phyloP scores from a whole-genome alignment of 2,888 invertebrate genomes.

The Drosophila macrothrix region DNA sequence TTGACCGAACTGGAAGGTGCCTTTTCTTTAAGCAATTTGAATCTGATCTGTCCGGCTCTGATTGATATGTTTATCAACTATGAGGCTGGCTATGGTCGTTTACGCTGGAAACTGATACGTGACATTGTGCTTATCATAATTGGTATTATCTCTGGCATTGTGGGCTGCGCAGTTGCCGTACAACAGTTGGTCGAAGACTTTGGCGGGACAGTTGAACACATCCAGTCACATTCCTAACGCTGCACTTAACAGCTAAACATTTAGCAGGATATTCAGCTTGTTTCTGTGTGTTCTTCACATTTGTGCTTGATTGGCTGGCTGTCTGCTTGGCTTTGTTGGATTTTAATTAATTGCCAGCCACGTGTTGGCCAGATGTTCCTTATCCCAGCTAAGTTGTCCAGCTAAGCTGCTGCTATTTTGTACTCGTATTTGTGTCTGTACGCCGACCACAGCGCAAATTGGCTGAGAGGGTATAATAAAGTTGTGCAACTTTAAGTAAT shows the following conservation, averaged over 20 bases:
- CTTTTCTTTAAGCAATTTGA: slow-evolving; percentile 62
- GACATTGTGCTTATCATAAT: slow-evolving; percentile 56
- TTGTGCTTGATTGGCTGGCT: slow-evolving; percentile 22
- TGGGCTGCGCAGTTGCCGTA: slow-evolving; percentile 61
- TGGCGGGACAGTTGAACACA: slow-evolving; percentile 30
- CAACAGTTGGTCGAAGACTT: slow-evolving; percentile 56
- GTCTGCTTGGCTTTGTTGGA: slow-evolving; percentile 56
- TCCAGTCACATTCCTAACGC: slow-evolving; percentile 3
- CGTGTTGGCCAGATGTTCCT: slow-evolving; percentile 49
- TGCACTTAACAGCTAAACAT: slow-evolving; percentile 25
- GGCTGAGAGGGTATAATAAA: background rate
- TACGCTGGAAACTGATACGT: slow-evolving; percentile 60
- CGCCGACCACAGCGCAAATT: background rate
- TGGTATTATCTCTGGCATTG: slow-evolving; percentile 56
- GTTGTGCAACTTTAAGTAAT: background rate
- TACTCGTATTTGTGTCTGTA: slow-evolving; percentile 14
- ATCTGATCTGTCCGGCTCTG: slow-evolving; percentile 64
- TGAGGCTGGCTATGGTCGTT: slow-evolving; percentile 50
- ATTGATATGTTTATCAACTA: slow-evolving; percentile 63
- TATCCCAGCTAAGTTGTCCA: slow-evolving; percentile 41
- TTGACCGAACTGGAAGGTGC: slow-evolving; percentile 66
- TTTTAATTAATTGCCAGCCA: slow-evolving; percentile 79
- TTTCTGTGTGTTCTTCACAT: slow-evolving; percentile 30
- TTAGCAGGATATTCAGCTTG: slow-evolving; percentile 19
- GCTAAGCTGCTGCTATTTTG: slow-evolving; percentile 51